Percentiles rank a stretch among this genome's conserved stretches.
These are phyloP conservation scores for Falco naumanni DNA, from an alignment of 2,797 vertebrate genomes.

Conservation along the genomic window DNA sequence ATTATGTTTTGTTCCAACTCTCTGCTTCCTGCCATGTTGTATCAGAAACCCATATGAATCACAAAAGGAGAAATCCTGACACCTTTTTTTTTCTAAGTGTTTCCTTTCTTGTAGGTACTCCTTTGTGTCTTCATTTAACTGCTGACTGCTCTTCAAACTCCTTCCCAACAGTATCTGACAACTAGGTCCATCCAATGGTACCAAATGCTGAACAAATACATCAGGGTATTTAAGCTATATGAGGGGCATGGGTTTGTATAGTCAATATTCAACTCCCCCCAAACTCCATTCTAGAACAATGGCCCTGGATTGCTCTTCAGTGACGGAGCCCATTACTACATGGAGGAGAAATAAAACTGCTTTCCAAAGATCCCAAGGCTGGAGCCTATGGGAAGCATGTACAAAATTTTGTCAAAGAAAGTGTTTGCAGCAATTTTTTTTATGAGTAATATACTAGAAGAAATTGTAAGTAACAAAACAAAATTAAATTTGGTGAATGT, in stretches of 20 bases:
- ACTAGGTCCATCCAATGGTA: slow-evolving; percentile 43
- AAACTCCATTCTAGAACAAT: slow-evolving; percentile 14
- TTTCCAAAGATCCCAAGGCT: slow-evolving; percentile 53
- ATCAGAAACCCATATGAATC: neutral
- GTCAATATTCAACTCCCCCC: slow-evolving; percentile 26
- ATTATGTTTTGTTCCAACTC: neutral
- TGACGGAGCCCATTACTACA: neutral
- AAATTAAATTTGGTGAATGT: slow-evolving; percentile 73
- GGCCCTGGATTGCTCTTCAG: slow-evolving; percentile 1
- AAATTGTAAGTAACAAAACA: slow-evolving; percentile 59
- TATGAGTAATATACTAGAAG: slow-evolving; percentile 39
- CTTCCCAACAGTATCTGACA: slow-evolving; percentile 2
- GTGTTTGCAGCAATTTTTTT: neutral
- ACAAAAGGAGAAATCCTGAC: neutral
- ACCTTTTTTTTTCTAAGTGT: neutral
- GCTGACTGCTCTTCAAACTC: neutral
- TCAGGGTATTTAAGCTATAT: neutral
- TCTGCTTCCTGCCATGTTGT: neutral
- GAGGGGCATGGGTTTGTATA: slow-evolving; percentile 9
- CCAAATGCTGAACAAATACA: neutral
- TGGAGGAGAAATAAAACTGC: slow-evolving; percentile 49
- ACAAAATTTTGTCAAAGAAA: slow-evolving; percentile 56
- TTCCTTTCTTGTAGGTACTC: neutral
- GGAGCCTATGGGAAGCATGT: neutral
- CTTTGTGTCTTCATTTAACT: slow-evolving; percentile 18